Evolutionary conservation across 2,113 vertebrate genomes (phyloP), one percentile per base, ranked within the genome.

Genomic region (Phalacrocorax aristotelis): DNA sequence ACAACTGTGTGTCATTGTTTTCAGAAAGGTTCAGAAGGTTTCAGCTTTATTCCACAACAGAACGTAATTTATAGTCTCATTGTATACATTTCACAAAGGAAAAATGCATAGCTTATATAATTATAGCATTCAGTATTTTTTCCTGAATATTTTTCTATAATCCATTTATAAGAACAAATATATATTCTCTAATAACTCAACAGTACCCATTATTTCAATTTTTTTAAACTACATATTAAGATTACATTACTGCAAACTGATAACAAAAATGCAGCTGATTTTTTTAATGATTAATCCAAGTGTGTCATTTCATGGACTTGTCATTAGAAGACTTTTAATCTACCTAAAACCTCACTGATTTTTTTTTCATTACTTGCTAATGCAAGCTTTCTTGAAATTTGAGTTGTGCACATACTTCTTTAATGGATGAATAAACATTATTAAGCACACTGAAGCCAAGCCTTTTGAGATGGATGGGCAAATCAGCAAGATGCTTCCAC

Each of bases 281-380:
- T 48, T 30, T 36, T 65, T 66, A 65, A 15, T 19, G 51, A 78
- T 62, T 70, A 82, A 66, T 34, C 38, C 21, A 44, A 44, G 44
- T 16, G 23, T 34, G 25, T 7, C 23, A 65, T 83, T 83, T 46
- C 79, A 55, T 13, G 22, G 57, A 51, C 70, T 52, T 69, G n/a
- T 51, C 57, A 55, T 55, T 58, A 18, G 62, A 71, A 71, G 89
- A 29, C 29, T 83, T 93, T 96, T 92, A 95, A 95, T 95, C 62
- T 88, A 48, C 61, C n/a, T 92, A 95, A 96, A 95, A 92, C 26
- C 38, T 7, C 62, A 76, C n/a, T 18, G 75, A 72, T 89, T 89
- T 90, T 55, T 44, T 52, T 89, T 75, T 27, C 22, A 92, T 90
- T 92, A 85, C 51, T 86, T 86, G 44, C 57, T 83, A 77, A 61